Evolutionary conservation across 2,797 vertebrate genomes (phyloP), one percentile per base, ranked within the genome.

Genomic region (Propithecus perrieri): DNA sequence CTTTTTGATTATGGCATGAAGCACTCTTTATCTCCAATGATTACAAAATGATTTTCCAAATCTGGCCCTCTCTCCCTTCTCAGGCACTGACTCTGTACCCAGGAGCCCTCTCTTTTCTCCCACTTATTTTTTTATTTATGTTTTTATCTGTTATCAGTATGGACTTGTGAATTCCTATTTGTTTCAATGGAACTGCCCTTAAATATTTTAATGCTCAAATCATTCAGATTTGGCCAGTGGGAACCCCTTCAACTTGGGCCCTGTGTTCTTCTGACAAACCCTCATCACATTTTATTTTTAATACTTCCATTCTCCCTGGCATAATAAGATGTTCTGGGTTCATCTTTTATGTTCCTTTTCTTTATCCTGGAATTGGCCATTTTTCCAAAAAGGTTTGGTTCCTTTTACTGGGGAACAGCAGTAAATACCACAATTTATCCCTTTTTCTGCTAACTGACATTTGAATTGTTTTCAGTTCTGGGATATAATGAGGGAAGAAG

Each of bases 381-480:
- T 95, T 95, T 67, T 91, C 69, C 24, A 59, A 63, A 55, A 57
- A 76, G 2, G 12, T 33, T 33, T 46, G 20, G 33, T 74, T 85
- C 15, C 17, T 87, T 96, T 84, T 57, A 59, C 46, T 50, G 33
- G 85, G 4, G 35, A 83, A 78, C 41, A 8, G 4, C 67, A 85
- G 41, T 86, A 81, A 93, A 46, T 26, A 72, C 12, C 43, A 88
- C 46, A 43, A 22, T 61, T 69, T 78, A 61, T 84, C 43, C 55
- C 38, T 69, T 84, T 89, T 74, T 48, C 11, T 69, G 22, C 41
- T 88, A 38, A 33, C 57, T 72, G 65, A 78, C 22, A 65, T 78
- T 81, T 89, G 20, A 71, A 43, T 92, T 79, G 7, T 93, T 96
- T 94, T 71, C 41, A 75, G 18, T 86, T 91, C 55, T 65, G 46